Conservation (phyloP, 2,888 invertebrate species). For the Sericinus montela region DNA sequence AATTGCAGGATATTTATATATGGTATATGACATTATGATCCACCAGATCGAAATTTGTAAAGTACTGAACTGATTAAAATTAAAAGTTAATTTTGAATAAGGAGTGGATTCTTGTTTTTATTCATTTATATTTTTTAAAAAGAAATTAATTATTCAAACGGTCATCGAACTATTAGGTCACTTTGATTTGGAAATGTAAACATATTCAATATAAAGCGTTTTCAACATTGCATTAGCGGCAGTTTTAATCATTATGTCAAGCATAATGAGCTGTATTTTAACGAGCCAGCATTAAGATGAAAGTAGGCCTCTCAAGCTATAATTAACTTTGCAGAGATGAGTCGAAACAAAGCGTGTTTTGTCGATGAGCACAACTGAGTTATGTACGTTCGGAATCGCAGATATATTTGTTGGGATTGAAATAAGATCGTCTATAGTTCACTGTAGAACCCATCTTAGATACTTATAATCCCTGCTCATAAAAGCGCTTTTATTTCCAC, state of each 20-base stretch:
- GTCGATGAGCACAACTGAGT: conserved; percentile 24
- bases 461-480: too few relatives aligned
- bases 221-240: conserved; percentile 19
- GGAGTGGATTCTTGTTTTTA: too few relatives aligned
- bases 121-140: too few relatives aligned
- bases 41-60: too few relatives aligned
- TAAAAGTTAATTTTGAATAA: too few relatives aligned
- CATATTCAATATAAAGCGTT: conserved; percentile 11
- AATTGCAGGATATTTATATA: background rate
- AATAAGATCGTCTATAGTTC: conserved; percentile 3
- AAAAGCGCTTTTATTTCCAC: too few relatives aligned
- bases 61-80: too few relatives aligned
- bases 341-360: conserved; percentile 37
- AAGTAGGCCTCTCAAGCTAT: conserved; percentile 34
- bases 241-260: conserved; percentile 27
- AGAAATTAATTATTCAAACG: background rate
- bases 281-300: conserved; percentile 29
- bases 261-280: conserved; percentile 27
- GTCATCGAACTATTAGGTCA: background rate
- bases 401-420: background rate
- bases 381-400: conserved; percentile 5
- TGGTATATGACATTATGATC: too few relatives aligned
- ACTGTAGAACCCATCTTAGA: too few relatives aligned
- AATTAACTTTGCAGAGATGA: conserved; percentile 36
- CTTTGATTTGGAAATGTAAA: conserved; percentile 2